Conservation (phyloP, 2,888 invertebrate species). For the Pogonocherus hispidulus region DNA sequence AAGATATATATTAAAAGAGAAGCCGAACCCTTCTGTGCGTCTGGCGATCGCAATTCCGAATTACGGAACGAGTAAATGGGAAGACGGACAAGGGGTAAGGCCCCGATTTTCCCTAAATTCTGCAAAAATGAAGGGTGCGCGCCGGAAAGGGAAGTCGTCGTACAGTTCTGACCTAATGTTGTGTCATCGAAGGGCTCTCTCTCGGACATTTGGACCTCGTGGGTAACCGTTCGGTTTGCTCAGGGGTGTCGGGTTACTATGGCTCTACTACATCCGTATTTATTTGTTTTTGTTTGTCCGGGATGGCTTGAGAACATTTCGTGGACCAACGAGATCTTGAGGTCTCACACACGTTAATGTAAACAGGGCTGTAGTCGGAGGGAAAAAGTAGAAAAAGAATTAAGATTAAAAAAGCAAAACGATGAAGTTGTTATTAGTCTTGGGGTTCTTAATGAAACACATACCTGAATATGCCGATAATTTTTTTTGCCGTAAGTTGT, state of each 20-base stretch:
- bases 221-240: constrained; percentile 53
- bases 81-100: constrained; percentile 55
- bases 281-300: constrained; percentile 45
- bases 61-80: constrained; percentile 22
- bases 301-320: background rate
- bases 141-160: constrained; percentile 63
- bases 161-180: constrained; percentile 66
- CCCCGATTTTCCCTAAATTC: constrained; percentile 65
- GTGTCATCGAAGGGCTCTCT: constrained; percentile 54
- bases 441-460: no score
- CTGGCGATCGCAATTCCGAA: constrained; percentile 32
- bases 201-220: constrained; percentile 55
- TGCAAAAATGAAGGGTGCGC: constrained; percentile 64
- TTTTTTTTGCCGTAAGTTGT: no score
- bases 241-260: constrained; percentile 58
- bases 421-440: no score
- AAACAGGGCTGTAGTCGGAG: no score
- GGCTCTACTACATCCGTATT: constrained; percentile 43
- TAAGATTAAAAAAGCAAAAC: no score
- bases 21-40: constrained; percentile 44
- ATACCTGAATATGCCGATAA: no score
- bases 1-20: constrained; percentile 42
- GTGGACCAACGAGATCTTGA: background rate
- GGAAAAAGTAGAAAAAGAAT: no score
- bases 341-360: background rate